Evolutionary conservation across 2,888 invertebrate genomes (phyloP).

Genomic region (Conomelus anceps): DNA sequence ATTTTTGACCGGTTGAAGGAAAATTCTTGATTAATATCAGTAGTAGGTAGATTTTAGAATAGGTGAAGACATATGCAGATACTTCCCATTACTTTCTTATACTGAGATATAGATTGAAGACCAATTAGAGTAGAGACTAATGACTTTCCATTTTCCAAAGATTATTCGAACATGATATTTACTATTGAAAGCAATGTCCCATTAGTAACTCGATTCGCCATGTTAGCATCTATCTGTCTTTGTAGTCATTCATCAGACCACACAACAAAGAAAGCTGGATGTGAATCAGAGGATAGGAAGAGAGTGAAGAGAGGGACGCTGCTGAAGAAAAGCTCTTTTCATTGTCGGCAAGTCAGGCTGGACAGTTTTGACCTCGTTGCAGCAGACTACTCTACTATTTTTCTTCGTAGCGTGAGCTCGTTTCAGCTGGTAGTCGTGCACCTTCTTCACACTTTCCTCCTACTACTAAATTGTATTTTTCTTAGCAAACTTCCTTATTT

Average conservation of each 20-base stretch:
- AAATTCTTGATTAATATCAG: too few species aligned
- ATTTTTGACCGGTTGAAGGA: too few species aligned
- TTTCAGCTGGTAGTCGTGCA: background rate
- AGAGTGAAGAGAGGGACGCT: background rate
- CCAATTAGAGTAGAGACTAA: background rate
- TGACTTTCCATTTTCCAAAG: background rate
- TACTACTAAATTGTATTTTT: background rate
- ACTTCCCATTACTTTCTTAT: too few species aligned
- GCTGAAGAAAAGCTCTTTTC: background rate
- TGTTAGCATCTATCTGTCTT: too few species aligned
- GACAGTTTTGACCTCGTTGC: background rate
- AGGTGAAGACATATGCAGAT: too few species aligned
- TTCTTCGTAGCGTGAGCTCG: background rate
- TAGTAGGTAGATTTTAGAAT: too few species aligned
- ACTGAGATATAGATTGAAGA: background rate
- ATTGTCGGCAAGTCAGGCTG: too few species aligned
- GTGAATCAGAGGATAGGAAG: background rate
- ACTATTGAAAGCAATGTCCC: background rate
- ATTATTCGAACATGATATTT: background rate
- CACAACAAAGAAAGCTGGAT: too few species aligned
- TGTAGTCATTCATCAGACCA: background rate
- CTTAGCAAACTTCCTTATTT: background rate
- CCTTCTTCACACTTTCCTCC: background rate
- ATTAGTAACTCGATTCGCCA: background rate
- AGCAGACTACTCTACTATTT: background rate